Conservation (phyloP, 2,797 vertebrate species). For the Poeciliopsis presidionis region DNA sequence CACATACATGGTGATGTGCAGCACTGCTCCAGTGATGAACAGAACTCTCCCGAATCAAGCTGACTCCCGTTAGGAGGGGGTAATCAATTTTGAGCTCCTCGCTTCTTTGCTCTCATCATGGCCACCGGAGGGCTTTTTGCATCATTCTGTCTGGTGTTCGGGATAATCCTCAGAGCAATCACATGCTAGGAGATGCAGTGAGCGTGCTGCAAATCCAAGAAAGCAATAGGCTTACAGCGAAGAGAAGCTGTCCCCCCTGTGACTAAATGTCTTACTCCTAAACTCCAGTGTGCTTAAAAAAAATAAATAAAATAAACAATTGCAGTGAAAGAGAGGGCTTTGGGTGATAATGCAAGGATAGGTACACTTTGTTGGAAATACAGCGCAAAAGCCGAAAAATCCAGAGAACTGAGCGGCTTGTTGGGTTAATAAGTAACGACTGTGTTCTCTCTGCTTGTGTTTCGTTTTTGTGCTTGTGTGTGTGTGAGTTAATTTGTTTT, state of each 20-base stretch:
- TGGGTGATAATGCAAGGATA: slow-evolving; percentile 53
- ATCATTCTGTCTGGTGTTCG: slow-evolving; percentile 70
- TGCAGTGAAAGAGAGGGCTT: slow-evolving; percentile 50
- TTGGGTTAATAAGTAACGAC: slow-evolving; percentile 40
- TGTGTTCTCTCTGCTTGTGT: slow-evolving; percentile 28
- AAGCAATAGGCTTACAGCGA: slow-evolving; percentile 74
- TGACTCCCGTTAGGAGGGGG: slow-evolving; percentile 56
- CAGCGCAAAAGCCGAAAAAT: slow-evolving; percentile 37
- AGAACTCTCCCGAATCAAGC: slow-evolving; percentile 58
- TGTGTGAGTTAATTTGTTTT: slow-evolving; percentile 25
- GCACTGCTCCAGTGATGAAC: slow-evolving; percentile 56
- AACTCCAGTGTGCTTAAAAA: slow-evolving; percentile 51
- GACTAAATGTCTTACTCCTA: slow-evolving; percentile 74
- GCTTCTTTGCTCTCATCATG: slow-evolving; percentile 64
- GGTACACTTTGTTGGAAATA: slow-evolving; percentile 60
- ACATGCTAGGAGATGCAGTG: slow-evolving; percentile 73
- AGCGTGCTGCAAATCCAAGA: slow-evolving; percentile 67
- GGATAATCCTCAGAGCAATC: slow-evolving; percentile 79
- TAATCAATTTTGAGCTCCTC: slow-evolving; percentile 73
- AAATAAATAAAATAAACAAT: slow-evolving; percentile 15
- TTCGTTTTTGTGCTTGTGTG: slow-evolving; percentile 27
- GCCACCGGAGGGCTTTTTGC: slow-evolving; percentile 75
- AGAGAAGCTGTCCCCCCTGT: slow-evolving; percentile 70
- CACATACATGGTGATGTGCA: slow-evolving; percentile 21
- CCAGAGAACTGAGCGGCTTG: slow-evolving; percentile 28